A percentile compares a stretch with the other conserved stretches of the same genome.
Conservation (phyloP, 2,888 invertebrate genomes). For the Tetragnatha montana region DNA sequence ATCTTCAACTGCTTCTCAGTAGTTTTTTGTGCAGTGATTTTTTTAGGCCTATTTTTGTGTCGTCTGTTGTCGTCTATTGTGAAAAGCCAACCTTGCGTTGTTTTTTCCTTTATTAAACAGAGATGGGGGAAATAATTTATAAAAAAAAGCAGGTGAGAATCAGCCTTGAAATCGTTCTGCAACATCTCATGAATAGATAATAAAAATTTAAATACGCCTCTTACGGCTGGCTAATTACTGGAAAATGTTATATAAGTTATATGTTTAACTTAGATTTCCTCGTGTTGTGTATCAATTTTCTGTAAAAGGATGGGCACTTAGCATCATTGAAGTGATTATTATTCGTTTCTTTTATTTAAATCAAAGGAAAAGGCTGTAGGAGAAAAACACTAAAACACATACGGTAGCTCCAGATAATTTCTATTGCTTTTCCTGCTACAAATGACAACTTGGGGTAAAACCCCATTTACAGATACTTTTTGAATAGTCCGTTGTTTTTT, state of each 20-base stretch:
- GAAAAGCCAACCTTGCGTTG: constrained; percentile 1
- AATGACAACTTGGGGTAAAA: no score
- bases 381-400: no score
- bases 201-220: background rate
- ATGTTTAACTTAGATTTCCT: background rate
- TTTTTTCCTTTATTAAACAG: background rate
- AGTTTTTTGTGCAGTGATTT: background rate
- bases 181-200: background rate
- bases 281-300: background rate
- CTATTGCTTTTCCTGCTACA: no score
- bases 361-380: no score
- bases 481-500: no score
- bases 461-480: no score
- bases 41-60: background rate
- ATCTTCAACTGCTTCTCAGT: background rate
- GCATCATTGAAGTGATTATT: no score
- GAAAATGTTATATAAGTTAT: background rate
- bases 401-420: no score
- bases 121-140: background rate
- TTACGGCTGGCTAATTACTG: background rate
- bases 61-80: background rate
- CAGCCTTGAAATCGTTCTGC: background rate
- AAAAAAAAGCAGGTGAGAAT: background rate
- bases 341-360: no score
- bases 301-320: no score